Evolutionary conservation across 1,140 invertebrate genomes (phyloP), one percentile per base, ranked within the genome.

Genomic region (Drosophila rufa): DNA sequence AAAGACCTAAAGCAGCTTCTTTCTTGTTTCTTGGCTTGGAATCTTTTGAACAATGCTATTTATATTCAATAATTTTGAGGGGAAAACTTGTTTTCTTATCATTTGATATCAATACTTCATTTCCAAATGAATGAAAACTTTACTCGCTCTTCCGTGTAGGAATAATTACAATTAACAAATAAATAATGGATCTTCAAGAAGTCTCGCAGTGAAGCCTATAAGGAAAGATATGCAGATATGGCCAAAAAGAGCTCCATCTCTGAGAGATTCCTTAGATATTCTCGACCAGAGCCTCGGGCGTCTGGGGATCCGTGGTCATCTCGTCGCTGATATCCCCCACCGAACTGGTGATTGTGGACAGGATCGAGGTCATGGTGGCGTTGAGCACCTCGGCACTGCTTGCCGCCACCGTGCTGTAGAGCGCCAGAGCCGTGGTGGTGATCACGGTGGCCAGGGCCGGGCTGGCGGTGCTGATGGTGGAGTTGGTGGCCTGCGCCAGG

Each of bases 291-390:
- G 89, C 91, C 7, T 85, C 80, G 0, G 91, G 82, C 9, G 87
- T 92, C 65, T 92, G 91, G 0, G 91, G 91, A 86, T 92, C 91
- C 12, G 91, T 91, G 47, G 91, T 92, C 46, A 86, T 50, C 55
- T 92, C 91, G 2, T 74, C 78, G 55, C 91, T 92, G 3, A 92
- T 79, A 46, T 92, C 91, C 2, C 91, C 81, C 40, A 92, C 82
- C 22, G 87, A 80, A 7, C 75, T 79, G 40, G 82, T 76, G 1
- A 89, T 87, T 25, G 90, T 79, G 43, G 90, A 80, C 8, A 90
- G 25, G 45, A 91, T 74, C 0, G 87, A 83, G n/a, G 75, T 75
- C 6, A 91, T 64, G 17, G 91, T 80, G 12, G 91, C 80, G 46
- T 89, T 86, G 7, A 92, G 57, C 14, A 90, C 46, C 67, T 92